These are phyloP conservation scores for Drosophila nasuta DNA, from an alignment of 1,140 invertebrate species.

Conservation along the genomic window DNA sequence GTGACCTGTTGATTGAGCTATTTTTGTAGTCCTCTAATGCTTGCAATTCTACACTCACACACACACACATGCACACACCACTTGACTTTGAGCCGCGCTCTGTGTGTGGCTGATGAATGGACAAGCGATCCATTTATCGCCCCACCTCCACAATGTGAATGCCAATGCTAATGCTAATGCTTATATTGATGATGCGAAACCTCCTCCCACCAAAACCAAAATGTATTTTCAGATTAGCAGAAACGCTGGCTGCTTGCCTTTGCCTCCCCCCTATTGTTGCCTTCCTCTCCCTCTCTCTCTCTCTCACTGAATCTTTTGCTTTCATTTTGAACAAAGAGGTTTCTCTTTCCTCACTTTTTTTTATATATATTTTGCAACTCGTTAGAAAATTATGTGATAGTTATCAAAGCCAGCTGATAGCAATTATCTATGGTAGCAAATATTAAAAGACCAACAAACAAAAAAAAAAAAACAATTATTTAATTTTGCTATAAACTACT, in stretches of 20 bases:
- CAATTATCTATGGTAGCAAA: conserved; percentile 32
- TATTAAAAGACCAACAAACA: too few relatives aligned
- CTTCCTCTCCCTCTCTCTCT: too few relatives aligned
- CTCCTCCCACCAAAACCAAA: conserved; percentile 6
- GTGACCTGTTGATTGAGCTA: conserved; percentile 67
- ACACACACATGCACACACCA: background rate
- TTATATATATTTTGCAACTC: conserved; percentile 1
- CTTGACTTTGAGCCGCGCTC: conserved; percentile 10
- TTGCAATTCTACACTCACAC: background rate
- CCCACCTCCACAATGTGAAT: background rate
- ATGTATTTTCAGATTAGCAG: conserved; percentile 15
- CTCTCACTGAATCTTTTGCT: background rate
- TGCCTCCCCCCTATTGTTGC: background rate
- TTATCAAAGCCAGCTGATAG: conserved; percentile 30
- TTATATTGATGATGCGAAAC: conserved; percentile 18
- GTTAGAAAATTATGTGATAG: conserved; percentile 22
- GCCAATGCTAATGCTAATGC: conserved; percentile 23
- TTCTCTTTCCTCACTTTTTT: conserved; percentile 10
- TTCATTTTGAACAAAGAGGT: conserved; percentile 17
- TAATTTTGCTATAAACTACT: conserved; percentile 1
- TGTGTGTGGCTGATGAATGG: background rate
- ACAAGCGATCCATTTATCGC: conserved; percentile 10
- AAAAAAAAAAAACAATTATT: conserved; percentile 1
- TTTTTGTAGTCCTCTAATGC: conserved; percentile 16
- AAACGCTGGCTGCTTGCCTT: background rate